phyloP scores from a whole-genome alignment of 2,797 vertebrate genomes.

The Apogon talboti region DNA sequence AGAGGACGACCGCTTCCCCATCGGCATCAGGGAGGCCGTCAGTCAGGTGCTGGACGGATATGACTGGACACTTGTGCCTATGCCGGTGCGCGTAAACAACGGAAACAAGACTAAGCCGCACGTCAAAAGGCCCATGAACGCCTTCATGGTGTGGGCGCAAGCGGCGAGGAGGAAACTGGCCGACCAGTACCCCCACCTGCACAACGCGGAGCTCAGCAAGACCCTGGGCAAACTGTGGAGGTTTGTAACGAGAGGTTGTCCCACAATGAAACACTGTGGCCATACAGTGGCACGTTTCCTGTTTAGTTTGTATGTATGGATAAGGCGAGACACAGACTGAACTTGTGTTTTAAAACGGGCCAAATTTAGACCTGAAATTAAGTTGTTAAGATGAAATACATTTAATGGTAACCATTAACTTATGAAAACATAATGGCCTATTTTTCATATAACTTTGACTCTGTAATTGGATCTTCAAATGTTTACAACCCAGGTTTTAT shows the following conservation, averaged over 20 bases:
- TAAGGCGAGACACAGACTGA: background rate
- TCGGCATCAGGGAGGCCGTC: conserved; percentile 97
- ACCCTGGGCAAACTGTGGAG: conserved; percentile 98
- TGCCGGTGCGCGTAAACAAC: conserved; percentile 97
- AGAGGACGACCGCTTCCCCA: conserved; percentile 94
- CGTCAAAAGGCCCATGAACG: conserved; percentile 90
- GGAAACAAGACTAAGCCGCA: conserved; percentile 95
- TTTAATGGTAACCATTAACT: background rate
- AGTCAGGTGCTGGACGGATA: conserved; percentile 98
- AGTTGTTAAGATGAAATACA: background rate
- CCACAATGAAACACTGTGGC: conserved; percentile 30
- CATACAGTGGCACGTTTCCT: conserved; percentile 48
- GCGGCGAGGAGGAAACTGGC: conserved; percentile 95
- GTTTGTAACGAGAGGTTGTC: conserved; percentile 78
- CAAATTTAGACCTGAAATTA: background rate
- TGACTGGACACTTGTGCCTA: conserved; percentile 98
- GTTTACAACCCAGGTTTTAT: too few species aligned
- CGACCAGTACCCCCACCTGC: conserved; percentile 97
- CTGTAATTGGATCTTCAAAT: too few species aligned
- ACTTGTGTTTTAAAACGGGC: conserved; percentile 2
- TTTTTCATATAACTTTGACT: too few species aligned
- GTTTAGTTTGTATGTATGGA: conserved; percentile 29
- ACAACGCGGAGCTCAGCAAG: conserved; percentile 99
- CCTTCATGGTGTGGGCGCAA: conserved; percentile 93
- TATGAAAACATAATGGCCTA: too few species aligned